A percentile compares a stretch with the other conserved stretches of the same genome.
Evolutionary conservation across 1,140 invertebrate genomes (phyloP).

Genomic region (Doryteuthis pealeii): DNA sequence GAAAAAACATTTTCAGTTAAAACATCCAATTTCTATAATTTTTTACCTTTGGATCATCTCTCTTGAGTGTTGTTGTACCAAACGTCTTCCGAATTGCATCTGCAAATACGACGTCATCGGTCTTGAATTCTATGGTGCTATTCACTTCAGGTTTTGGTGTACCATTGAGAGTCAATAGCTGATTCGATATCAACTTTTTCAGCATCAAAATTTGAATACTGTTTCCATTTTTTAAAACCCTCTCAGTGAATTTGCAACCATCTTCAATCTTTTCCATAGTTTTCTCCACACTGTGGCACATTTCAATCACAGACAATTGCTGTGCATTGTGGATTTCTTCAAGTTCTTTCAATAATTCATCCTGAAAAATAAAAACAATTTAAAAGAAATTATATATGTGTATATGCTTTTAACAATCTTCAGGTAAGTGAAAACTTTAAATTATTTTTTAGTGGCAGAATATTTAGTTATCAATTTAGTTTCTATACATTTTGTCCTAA

Average conservation of each 20-base stretch:
- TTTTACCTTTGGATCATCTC: conserved; percentile 36
- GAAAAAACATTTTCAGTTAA: too few species aligned
- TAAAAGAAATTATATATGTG: conserved; percentile 12
- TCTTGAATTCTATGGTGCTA: conserved; percentile 79
- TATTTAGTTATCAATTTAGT: too few species aligned
- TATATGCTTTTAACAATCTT: too few species aligned
- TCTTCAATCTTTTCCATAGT: conserved; percentile 79
- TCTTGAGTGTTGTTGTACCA: conserved; percentile 25
- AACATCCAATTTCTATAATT: too few species aligned
- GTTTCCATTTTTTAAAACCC: conserved; percentile 79
- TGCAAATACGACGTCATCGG: conserved; percentile 78
- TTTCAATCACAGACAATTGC: conserved; percentile 85
- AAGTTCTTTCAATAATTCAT: conserved; percentile 75
- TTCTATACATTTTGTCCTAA: too few species aligned
- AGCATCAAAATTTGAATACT: conserved; percentile 79
- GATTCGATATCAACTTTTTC: conserved; percentile 74
- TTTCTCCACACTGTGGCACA: conserved; percentile 77
- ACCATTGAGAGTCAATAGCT: conserved; percentile 76
- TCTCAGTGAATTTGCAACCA: conserved; percentile 78
- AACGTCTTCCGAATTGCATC: conserved; percentile 63
- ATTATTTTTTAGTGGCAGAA: too few species aligned
- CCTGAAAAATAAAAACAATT: conserved; percentile 51
- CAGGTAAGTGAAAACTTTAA: too few species aligned
- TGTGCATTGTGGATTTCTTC: conserved; percentile 79
- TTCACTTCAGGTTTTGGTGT: conserved; percentile 77